Evolutionary conservation across 1,140 invertebrate species (phyloP).

Genomic region (Camponotus vicinus): DNA sequence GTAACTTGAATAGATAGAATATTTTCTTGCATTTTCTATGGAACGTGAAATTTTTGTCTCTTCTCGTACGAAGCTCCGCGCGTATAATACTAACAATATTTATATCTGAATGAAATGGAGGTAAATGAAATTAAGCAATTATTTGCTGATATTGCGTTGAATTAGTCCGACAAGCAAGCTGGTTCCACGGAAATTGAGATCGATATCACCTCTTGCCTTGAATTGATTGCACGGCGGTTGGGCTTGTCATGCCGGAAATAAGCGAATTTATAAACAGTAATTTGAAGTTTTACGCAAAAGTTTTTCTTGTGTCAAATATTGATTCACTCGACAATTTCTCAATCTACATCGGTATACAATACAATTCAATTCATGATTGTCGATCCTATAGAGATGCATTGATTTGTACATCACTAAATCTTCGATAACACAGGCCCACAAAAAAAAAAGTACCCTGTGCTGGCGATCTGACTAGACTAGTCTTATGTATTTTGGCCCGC

Average conservation of each 20-base stretch:
- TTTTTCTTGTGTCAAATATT: constrained; percentile 11
- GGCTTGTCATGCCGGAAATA: constrained; percentile 13
- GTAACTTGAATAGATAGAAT: neutral
- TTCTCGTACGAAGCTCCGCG: neutral
- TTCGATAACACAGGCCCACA: no score
- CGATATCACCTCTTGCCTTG: neutral
- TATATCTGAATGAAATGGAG: neutral
- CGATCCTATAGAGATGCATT: neutral
- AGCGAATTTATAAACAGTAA: neutral
- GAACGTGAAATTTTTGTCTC: neutral
- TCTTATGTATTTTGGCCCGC: no score
- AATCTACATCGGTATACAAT: neutral
- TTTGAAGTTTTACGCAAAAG: constrained; percentile 23
- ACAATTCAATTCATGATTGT: neutral
- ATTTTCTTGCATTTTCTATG: neutral
- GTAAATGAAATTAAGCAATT: constrained; percentile 13
- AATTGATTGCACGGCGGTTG: constrained; percentile 6
- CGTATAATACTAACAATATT: constrained; percentile 1
- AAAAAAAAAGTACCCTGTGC: no score
- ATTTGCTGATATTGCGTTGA: neutral
- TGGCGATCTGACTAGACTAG: no score
- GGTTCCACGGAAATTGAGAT: constrained; percentile 46
- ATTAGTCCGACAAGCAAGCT: neutral
- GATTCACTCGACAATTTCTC: constrained; percentile 6
- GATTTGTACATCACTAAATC: neutral